Conservation (phyloP, 2,113 vertebrate species). For the Camelus bactrianus region DNA sequence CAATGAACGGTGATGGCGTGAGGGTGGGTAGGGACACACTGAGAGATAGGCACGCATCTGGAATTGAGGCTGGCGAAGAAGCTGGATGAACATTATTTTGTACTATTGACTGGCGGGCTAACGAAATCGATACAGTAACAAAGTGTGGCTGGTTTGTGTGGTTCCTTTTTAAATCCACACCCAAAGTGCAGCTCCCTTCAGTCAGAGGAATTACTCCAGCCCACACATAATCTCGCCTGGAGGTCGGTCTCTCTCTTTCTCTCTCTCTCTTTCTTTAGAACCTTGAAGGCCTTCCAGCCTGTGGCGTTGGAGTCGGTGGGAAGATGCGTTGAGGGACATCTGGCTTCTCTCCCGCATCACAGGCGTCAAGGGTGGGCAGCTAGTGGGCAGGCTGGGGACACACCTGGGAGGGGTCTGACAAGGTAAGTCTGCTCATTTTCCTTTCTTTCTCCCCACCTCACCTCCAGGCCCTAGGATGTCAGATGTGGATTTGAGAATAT, state of each 20-base stretch:
- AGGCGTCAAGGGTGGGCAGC: background rate
- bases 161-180: background rate
- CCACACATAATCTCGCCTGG: background rate
- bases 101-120: background rate
- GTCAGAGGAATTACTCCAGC: background rate
- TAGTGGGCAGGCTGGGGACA: background rate
- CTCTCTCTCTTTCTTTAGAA: background rate
- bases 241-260: background rate
- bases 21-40: background rate
- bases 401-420: background rate
- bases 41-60: background rate
- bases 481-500: background rate
- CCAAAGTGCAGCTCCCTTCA: background rate
- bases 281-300: background rate
- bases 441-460: background rate
- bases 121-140: background rate
- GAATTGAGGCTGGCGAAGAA: background rate
- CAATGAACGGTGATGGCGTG: rapidly evolving
- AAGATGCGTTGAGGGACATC: background rate
- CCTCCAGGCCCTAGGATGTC: background rate
- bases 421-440: background rate
- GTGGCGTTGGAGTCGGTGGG: background rate
- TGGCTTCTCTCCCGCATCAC: background rate
- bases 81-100: background rate
- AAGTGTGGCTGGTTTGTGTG: background rate